These are phyloP conservation scores for Cordilura impudica DNA, from an alignment of 2,888 invertebrate genomes.

Conservation along the genomic window DNA sequence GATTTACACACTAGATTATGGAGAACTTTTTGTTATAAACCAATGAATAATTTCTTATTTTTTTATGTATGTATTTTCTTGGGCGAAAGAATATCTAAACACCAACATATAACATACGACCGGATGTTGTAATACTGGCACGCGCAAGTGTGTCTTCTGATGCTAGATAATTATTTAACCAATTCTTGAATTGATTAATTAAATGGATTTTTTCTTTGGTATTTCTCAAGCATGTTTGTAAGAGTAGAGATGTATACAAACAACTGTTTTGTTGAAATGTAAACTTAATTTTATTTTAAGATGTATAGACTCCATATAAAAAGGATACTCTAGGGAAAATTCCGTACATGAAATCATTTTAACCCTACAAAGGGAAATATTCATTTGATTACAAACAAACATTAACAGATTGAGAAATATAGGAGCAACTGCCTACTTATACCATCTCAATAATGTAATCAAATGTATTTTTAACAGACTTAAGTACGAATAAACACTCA, in stretches of 20 bases:
- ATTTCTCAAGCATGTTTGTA: neutral
- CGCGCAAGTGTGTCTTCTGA: slow-evolving; percentile 34
- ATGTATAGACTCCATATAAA: neutral
- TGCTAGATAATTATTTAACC: slow-evolving; percentile 60
- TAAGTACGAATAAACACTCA: neutral
- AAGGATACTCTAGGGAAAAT: slow-evolving; percentile 48
- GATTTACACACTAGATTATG: neutral
- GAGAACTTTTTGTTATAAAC: neutral
- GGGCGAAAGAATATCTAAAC: neutral
- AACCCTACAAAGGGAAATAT: slow-evolving; percentile 5
- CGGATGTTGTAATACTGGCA: slow-evolving; percentile 45
- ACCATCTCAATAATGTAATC: neutral
- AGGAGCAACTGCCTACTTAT: neutral
- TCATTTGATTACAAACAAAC: slow-evolving; percentile 3
- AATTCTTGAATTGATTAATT: slow-evolving; percentile 62
- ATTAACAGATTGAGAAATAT: neutral
- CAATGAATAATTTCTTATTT: neutral
- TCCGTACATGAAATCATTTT: slow-evolving; percentile 1
- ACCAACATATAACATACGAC: slow-evolving; percentile 1
- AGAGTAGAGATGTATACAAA: neutral
- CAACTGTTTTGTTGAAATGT: slow-evolving; percentile 42
- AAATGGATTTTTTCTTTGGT: slow-evolving; percentile 30
- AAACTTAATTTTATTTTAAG: slow-evolving; percentile 31
- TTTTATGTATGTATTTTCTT: too few relatives aligned
- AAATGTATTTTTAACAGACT: neutral